These are phyloP conservation scores for Cataglyphis hispanica DNA, from an alignment of 1,140 invertebrate species.

Conservation along the genomic window DNA sequence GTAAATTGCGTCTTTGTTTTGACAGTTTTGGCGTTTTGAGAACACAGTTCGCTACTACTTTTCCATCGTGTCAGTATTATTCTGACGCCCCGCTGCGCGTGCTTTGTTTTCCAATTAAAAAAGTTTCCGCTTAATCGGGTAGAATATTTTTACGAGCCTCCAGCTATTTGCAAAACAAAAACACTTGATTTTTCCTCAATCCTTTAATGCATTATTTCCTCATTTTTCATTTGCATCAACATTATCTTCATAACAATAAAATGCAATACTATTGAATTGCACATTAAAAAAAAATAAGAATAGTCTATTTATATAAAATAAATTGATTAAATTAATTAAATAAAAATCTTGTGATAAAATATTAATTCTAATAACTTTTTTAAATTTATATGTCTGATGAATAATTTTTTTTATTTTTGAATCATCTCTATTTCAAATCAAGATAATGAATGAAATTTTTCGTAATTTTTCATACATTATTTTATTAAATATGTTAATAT, in stretches of 20 bases:
- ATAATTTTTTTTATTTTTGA: conserved; percentile 9
- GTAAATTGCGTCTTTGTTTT: conserved; percentile 56
- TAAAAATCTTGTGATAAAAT: background rate
- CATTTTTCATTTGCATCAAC: conserved; percentile 23
- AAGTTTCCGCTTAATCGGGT: conserved; percentile 49
- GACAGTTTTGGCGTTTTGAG: conserved; percentile 31
- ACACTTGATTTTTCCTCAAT: conserved; percentile 25
- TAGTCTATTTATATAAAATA: background rate
- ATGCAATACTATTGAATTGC: conserved; percentile 21
- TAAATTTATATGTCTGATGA: background rate
- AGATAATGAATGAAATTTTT: background rate
- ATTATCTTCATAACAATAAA: background rate
- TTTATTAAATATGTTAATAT: background rate
- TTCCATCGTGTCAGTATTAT: conserved; percentile 47
- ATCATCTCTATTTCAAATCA: background rate
- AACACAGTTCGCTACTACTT: background rate
- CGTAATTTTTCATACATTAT: background rate
- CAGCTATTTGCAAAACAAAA: conserved; percentile 26
- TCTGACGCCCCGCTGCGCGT: background rate
- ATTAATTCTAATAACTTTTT: background rate
- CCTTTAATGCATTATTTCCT: conserved; percentile 2
- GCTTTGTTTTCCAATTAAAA: conserved; percentile 54
- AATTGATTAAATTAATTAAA: background rate
- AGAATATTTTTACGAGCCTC: conserved; percentile 44
- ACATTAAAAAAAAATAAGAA: background rate